Conservation (phyloP, 2,888 invertebrate species). For the Hedychridium roseum region DNA sequence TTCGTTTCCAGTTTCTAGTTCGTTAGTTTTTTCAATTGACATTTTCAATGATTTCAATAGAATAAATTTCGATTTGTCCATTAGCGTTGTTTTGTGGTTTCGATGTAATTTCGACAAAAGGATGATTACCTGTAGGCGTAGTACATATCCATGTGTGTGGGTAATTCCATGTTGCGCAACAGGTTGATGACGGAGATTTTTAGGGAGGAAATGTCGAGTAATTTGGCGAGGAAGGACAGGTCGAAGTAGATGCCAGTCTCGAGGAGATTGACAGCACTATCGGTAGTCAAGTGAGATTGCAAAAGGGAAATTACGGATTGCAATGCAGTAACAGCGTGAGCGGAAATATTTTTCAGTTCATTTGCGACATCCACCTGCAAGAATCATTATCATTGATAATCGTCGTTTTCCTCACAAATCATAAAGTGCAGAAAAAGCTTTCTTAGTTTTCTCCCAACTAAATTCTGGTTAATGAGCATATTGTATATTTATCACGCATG, state of each 20-base stretch:
- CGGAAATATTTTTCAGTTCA: slow-evolving; percentile 71
- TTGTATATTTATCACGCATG: too few relatives aligned
- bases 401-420: too few relatives aligned
- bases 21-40: too few relatives aligned
- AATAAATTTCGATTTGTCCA: too few relatives aligned
- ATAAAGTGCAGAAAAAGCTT: too few relatives aligned
- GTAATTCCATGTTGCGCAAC: slow-evolving; percentile 69
- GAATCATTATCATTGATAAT: too few relatives aligned
- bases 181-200: slow-evolving; percentile 71
- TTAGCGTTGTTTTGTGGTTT: too few relatives aligned
- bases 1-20: too few relatives aligned
- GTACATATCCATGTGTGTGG: slow-evolving; percentile 67
- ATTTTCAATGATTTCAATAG: too few relatives aligned
- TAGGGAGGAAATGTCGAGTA: slow-evolving; percentile 69
- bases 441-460: too few relatives aligned
- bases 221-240: slow-evolving; percentile 55
- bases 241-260: slow-evolving; percentile 62
- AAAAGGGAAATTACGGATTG: slow-evolving; percentile 66
- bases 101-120: too few relatives aligned
- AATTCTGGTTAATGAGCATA: too few relatives aligned
- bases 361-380: slow-evolving; percentile 70
- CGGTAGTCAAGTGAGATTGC: slow-evolving; percentile 60
- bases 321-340: slow-evolving; percentile 68
- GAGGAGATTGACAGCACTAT: slow-evolving; percentile 56
- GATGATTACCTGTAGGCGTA: slow-evolving; percentile 66